Percentiles rank a stretch among this genome's conserved stretches.
Evolutionary conservation across 1,140 invertebrate genomes (phyloP).

Genomic region (Subanguina moxae): DNA sequence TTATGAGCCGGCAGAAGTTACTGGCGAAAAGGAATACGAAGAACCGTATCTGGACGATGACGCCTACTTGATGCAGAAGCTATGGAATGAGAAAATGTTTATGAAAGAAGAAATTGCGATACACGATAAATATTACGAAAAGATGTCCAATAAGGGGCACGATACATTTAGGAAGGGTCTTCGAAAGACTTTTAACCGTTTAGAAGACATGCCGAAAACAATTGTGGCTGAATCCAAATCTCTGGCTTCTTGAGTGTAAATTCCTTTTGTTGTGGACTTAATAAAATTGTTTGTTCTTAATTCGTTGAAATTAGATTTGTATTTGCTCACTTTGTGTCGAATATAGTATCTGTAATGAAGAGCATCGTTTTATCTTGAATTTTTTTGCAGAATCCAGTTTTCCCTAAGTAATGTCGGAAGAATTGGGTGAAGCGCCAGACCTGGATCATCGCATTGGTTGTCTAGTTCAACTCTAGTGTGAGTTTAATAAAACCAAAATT

Average conservation of each 20-base stretch:
- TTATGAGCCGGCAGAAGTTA: constrained; percentile 38
- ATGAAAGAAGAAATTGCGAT: constrained; percentile 30
- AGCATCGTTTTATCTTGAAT: too few relatives aligned
- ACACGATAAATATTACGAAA: constrained; percentile 31
- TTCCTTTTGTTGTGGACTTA: neutral
- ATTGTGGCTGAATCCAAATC: constrained; percentile 8
- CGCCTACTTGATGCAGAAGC: constrained; percentile 56
- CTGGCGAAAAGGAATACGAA: constrained; percentile 53
- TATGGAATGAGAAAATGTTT: constrained; percentile 55
- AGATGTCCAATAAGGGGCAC: constrained; percentile 9
- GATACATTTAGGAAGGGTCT: constrained; percentile 19
- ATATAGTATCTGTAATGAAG: too few relatives aligned
- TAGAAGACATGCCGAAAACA: constrained; percentile 32
- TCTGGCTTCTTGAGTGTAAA: constrained; percentile 7
- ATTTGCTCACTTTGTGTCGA: too few relatives aligned
- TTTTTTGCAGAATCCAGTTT: too few relatives aligned
- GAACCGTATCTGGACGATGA: constrained; percentile 54
- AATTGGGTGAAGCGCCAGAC: neutral
- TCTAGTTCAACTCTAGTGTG: neutral
- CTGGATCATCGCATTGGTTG: neutral
- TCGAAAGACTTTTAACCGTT: constrained; percentile 31
- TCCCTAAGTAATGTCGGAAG: neutral
- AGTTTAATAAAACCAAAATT: neutral
- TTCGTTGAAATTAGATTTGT: too few relatives aligned
- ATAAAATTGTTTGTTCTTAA: neutral